Conservation (phyloP, 2,888 invertebrate genomes). For the Myopa tessellatipennis region DNA sequence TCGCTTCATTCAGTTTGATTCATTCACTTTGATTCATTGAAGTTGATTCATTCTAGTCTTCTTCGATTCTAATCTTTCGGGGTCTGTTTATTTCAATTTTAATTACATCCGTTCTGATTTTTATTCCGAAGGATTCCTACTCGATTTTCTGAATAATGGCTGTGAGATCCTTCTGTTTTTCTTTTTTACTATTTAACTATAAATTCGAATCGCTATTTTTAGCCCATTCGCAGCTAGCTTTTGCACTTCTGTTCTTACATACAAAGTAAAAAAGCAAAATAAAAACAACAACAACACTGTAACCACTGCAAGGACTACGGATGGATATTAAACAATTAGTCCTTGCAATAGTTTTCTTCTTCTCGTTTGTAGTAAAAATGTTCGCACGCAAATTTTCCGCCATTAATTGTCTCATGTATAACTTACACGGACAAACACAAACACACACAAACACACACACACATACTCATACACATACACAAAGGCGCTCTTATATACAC, state of each 20-base stretch:
- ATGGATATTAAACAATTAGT: background rate
- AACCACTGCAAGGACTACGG: conserved; percentile 18
- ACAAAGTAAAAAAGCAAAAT: background rate
- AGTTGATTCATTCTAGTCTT: background rate
- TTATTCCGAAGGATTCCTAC: too few relatives aligned
- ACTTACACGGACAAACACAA: conserved; percentile 30
- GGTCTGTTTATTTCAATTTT: too few relatives aligned
- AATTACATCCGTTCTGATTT: too few relatives aligned
- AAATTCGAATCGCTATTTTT: conserved; percentile 7
- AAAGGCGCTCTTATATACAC: conserved; percentile 27
- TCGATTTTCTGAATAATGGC: too few relatives aligned
- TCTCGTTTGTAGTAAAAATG: conserved; percentile 29
- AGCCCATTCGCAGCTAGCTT: background rate
- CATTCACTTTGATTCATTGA: background rate
- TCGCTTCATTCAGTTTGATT: background rate
- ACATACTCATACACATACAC: conserved; percentile 31
- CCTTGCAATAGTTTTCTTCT: conserved; percentile 4
- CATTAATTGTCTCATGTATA: conserved; percentile 45
- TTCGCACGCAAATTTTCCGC: conserved; percentile 45
- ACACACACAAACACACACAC: conserved; percentile 33
- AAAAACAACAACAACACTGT: too few relatives aligned
- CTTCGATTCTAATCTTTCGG: too few relatives aligned
- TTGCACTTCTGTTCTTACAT: background rate
- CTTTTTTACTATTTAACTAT: background rate
- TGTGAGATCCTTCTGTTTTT: background rate